These are phyloP conservation scores for Diaphora mendica DNA, from an alignment of 2,888 invertebrate genomes.

Conservation along the genomic window DNA sequence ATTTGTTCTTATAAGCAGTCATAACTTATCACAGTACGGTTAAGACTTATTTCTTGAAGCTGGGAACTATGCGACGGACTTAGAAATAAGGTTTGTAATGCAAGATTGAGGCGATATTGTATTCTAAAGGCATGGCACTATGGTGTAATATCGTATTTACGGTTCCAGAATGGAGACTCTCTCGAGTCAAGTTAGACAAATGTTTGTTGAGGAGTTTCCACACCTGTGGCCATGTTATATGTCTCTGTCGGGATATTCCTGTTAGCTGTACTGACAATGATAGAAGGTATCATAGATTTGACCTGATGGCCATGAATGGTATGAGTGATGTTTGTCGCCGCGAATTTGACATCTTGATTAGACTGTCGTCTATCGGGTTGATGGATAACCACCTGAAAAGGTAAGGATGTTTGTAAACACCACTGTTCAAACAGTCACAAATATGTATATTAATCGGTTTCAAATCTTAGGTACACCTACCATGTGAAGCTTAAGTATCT, in stretches of 20 bases:
- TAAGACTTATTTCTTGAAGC: slow-evolving; percentile 50
- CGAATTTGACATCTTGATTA: slow-evolving; percentile 6
- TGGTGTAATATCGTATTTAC: slow-evolving; percentile 44
- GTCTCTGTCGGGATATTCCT: slow-evolving; percentile 63
- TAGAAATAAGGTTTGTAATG: slow-evolving; percentile 34
- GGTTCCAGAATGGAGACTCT: slow-evolving; percentile 37
- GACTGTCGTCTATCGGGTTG: not conserved
- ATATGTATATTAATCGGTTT: not conserved
- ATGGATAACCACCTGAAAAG: not conserved
- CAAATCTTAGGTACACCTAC: not conserved
- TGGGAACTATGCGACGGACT: slow-evolving; percentile 50
- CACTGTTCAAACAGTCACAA: not conserved
- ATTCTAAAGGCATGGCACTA: slow-evolving; percentile 41
- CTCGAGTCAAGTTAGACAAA: slow-evolving; percentile 65
- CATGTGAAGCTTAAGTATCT: not conserved
- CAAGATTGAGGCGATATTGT: slow-evolving; percentile 21
- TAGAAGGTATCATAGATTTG: slow-evolving; percentile 56
- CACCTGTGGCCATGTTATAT: slow-evolving; percentile 67
- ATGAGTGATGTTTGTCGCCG: slow-evolving; percentile 20
- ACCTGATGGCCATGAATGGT: slow-evolving; percentile 29
- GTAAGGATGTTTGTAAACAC: not conserved
- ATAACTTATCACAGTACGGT: slow-evolving; percentile 48
- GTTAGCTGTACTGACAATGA: slow-evolving; percentile 63
- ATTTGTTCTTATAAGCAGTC: slow-evolving; percentile 50
- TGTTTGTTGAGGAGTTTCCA: slow-evolving; percentile 63